Evolutionary conservation across 2,888 invertebrate species (phyloP), one percentile per base, ranked within the genome.

Genomic region (Phyto melanocephala): DNA sequence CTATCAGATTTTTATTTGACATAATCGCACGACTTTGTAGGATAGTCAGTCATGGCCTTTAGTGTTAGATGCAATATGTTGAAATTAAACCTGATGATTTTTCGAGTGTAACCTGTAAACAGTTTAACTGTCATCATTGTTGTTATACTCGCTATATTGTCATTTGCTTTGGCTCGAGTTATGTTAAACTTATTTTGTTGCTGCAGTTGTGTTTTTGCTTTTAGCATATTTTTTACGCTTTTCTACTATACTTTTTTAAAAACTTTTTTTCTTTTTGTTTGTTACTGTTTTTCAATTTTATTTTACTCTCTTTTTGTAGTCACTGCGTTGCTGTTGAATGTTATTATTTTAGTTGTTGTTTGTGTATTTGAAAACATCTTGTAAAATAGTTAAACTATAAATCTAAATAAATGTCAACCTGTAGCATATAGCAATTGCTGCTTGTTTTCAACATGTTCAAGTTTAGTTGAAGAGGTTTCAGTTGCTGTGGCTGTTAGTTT

Each of bases 321-420:
- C 37, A 54, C 45, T 70, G 52, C 54, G 17, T 65, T 54, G 22
- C 35, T 56, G 11, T 33, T 56, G 28, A 28, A 1, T 63, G 40
- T 65, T 58, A 62, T 42, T 70, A 47, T 45, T 63, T 15, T 15
- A 52, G 40, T 67, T 60, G 54, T 67, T 37, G 22, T 24, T 8
- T 60, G 50, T 60, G 60, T 62, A 52, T 62, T 60, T 68, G 22
- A 76, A 76, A 79, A 82, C 78, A 82, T 82, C 74, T 78, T 78
- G 81, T 78, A 78, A 75, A 78, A 82, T 82, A 82, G 81, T 79
- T 79, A 75, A 82, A 82, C 81, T 82, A 82, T 82, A 82, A 82
- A 82, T 82, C 81, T 82, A 78, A 78, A 82, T 82, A 82, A 82
- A 82, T 82, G 81, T 82, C 81, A 82, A 82, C 81, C 81, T 82